Conservation (phyloP, 1,140 invertebrate genomes). For the Stenopsyche tienmushanensis region DNA sequence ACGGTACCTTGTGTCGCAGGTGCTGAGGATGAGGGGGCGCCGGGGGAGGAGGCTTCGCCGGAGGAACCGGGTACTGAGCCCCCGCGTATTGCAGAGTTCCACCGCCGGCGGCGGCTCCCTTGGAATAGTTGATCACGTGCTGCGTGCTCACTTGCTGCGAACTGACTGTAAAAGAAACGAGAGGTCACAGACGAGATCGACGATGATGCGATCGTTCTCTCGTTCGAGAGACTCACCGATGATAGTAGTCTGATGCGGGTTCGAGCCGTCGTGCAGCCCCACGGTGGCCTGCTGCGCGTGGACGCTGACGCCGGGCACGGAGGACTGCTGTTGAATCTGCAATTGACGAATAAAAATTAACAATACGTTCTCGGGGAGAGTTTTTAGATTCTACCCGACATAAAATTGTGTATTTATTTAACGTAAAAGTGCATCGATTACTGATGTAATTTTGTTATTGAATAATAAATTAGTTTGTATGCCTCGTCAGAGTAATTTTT, state of each 20-base stretch:
- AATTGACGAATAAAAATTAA: conserved; percentile 6
- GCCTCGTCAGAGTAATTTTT: no score
- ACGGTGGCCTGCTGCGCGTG: conserved; percentile 28
- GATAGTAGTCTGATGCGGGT: conserved; percentile 34
- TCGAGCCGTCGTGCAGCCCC: conserved; percentile 27
- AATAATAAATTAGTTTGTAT: no score
- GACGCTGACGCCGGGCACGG: conserved; percentile 13
- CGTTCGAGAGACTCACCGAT: no score
- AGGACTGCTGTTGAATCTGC: conserved; percentile 30
- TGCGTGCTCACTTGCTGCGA: conserved; percentile 41
- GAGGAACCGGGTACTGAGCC: conserved; percentile 29
- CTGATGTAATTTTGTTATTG: no score
- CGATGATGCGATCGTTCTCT: no score
- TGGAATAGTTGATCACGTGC: conserved; percentile 40
- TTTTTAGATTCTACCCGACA: no score
- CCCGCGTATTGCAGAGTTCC: conserved; percentile 13
- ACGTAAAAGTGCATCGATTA: no score
- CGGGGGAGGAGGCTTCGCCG: conserved; percentile 20
- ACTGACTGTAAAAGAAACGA: conserved; percentile 12
- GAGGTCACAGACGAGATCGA: not conserved
- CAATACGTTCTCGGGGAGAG: no score
- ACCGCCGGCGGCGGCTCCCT: conserved; percentile 16
- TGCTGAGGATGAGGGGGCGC: conserved; percentile 13
- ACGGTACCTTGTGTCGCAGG: conserved; percentile 25
- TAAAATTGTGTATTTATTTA: not conserved